A percentile compares a stretch with the other conserved stretches of the same genome.
phyloP scores from a whole-genome alignment of 2,888 invertebrate species.

The Lysandra coridon region DNA sequence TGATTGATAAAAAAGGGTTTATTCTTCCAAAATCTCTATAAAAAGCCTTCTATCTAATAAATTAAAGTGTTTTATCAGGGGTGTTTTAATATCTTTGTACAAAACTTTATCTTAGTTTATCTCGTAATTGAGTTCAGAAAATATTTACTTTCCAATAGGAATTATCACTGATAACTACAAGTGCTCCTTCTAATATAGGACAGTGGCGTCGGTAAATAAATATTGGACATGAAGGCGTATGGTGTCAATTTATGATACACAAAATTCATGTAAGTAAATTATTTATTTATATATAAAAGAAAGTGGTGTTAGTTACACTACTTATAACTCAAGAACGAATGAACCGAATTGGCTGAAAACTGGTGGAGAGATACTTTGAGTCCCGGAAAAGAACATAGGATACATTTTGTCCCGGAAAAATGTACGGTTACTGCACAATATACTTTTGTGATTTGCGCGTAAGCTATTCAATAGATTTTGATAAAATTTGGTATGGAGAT shows the following conservation, averaged over 20 bases:
- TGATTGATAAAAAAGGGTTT: not conserved
- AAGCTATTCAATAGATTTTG: no score
- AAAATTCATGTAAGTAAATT: constrained; percentile 23
- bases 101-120: constrained; percentile 4
- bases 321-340: no score
- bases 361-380: no score
- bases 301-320: no score
- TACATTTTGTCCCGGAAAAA: no score
- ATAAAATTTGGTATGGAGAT: no score
- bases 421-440: no score
- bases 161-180: constrained; percentile 45
- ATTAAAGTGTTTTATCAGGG: not conserved
- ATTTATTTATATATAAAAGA: no score
- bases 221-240: constrained; percentile 35
- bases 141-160: constrained; percentile 43
- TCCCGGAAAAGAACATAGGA: no score
- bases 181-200: constrained; percentile 39
- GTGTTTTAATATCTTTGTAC: not conserved
- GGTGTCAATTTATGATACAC: not conserved
- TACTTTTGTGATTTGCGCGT: no score
- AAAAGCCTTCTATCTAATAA: not conserved
- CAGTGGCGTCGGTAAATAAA: constrained; percentile 36
- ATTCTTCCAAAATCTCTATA: not conserved
- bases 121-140: constrained; percentile 26
- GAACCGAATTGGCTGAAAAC: no score